These are phyloP conservation scores for Hylomyscus alleni DNA, from an alignment of 2,797 vertebrate genomes.

Conservation along the genomic window DNA sequence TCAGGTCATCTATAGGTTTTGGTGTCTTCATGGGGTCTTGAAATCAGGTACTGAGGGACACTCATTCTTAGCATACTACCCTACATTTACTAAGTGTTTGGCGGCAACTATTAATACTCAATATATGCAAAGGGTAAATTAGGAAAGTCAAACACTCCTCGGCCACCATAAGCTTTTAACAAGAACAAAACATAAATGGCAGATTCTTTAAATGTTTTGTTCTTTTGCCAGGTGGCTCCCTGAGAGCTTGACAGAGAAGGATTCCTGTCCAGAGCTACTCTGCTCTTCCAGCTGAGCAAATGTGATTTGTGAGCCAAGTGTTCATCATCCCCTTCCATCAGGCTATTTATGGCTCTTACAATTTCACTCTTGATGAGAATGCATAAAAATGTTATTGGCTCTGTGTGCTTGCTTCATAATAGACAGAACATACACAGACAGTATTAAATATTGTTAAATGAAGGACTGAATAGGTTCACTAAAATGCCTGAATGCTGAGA, in stretches of 20 bases:
- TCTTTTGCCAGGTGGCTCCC: constrained; percentile 40
- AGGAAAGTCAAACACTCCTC: not conserved
- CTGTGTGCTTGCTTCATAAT: constrained; percentile 71
- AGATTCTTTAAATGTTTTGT: constrained; percentile 20
- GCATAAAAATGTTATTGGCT: constrained; percentile 80
- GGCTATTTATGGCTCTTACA: constrained; percentile 75
- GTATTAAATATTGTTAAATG: constrained; percentile 77
- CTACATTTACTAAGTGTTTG: not conserved
- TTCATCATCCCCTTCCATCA: constrained; percentile 77
- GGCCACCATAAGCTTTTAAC: not conserved
- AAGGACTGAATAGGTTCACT: constrained; percentile 43
- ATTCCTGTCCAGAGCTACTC: constrained; percentile 18
- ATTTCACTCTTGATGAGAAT: constrained; percentile 78
- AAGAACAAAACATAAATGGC: constrained; percentile 52
- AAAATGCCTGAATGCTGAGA: constrained; percentile 31
- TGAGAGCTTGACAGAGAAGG: not conserved
- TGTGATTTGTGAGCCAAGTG: constrained; percentile 61
- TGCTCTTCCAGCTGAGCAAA: not conserved
- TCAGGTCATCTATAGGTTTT: not conserved
- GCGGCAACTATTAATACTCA: not conserved
- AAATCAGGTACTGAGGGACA: not conserved
- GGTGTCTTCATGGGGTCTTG: not conserved
- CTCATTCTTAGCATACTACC: not conserved
- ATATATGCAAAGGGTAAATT: not conserved
- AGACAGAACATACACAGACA: constrained; percentile 43